phyloP scores from a whole-genome alignment of 2,888 invertebrate species.

The Drosophila mettleri region DNA sequence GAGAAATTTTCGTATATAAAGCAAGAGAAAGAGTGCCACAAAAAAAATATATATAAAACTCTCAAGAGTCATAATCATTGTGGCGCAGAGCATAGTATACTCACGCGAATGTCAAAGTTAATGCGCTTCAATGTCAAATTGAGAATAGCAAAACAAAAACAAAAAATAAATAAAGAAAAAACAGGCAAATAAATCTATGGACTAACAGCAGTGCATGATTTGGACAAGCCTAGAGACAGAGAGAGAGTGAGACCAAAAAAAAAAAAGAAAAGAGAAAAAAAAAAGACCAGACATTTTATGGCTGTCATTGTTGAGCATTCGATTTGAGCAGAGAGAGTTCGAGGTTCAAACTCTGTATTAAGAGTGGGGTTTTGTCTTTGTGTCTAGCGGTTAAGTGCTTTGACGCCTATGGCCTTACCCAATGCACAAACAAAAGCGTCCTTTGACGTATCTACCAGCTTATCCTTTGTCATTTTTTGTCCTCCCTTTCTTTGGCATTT shows the following conservation, averaged over 20 bases:
- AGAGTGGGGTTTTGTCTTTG: conserved; percentile 47
- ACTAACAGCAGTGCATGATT: conserved; percentile 47
- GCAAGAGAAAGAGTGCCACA: background rate
- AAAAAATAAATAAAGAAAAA: conserved; percentile 16
- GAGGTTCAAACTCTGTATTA: conserved; percentile 23
- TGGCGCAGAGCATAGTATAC: conserved; percentile 26
- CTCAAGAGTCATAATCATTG: conserved; percentile 71
- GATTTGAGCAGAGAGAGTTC: conserved; percentile 24
- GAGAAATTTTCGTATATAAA: background rate
- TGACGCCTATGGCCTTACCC: conserved; percentile 64
- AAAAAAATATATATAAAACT: too few relatives aligned
- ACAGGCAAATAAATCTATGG: conserved; percentile 34
- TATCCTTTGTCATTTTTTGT: conserved; percentile 54
- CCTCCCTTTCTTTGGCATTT: background rate
- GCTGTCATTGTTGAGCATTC: conserved; percentile 64
- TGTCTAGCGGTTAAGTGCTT: conserved; percentile 74
- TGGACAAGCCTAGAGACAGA: conserved; percentile 32
- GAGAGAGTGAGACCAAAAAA: background rate
- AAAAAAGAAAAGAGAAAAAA: conserved; percentile 42
- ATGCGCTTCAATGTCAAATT: conserved; percentile 69
- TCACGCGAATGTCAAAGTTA: conserved; percentile 70
- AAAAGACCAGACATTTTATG: conserved; percentile 66
- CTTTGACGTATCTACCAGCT: conserved; percentile 41
- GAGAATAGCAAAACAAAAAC: conserved; percentile 17
- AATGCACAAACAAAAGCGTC: conserved; percentile 54